Evolutionary conservation across 2,113 vertebrate genomes (phyloP).

Genomic region (Bettongia penicillata): DNA sequence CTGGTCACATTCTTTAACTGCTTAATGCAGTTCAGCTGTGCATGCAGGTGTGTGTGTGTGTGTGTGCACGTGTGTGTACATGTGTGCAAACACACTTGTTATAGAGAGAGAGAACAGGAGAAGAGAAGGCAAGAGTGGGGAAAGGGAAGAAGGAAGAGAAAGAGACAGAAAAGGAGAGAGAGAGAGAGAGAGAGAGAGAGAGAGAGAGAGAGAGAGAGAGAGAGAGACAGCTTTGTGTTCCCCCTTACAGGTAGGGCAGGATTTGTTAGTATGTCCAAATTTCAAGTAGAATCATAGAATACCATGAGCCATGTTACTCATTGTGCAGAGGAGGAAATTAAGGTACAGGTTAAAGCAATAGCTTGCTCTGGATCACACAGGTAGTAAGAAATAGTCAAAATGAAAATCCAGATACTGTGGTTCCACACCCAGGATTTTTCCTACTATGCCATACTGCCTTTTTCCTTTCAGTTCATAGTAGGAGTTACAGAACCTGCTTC

Average conservation of each 20-base stretch:
- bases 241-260: background rate
- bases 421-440: background rate
- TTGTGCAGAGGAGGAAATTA: background rate
- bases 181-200: background rate
- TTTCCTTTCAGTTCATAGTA: background rate
- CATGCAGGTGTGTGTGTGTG: too few species aligned
- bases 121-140: fast-evolving
- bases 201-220: background rate
- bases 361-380: background rate
- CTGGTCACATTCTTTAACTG: background rate
- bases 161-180: background rate
- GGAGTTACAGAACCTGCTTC: background rate
- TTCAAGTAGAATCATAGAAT: background rate
- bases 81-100: too few species aligned
- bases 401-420: background rate
- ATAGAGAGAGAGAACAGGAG: background rate
- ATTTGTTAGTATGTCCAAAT: background rate
- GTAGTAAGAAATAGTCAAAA: background rate
- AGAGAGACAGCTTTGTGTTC: background rate
- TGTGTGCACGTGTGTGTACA: too few species aligned
- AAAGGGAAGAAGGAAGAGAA: background rate
- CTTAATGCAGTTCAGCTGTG: background rate
- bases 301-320: background rate
- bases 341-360: background rate
- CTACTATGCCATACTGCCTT: background rate